Evolutionary conservation across 2,113 vertebrate species (phyloP).

Genomic region (Corythoichthys intestinalis): DNA sequence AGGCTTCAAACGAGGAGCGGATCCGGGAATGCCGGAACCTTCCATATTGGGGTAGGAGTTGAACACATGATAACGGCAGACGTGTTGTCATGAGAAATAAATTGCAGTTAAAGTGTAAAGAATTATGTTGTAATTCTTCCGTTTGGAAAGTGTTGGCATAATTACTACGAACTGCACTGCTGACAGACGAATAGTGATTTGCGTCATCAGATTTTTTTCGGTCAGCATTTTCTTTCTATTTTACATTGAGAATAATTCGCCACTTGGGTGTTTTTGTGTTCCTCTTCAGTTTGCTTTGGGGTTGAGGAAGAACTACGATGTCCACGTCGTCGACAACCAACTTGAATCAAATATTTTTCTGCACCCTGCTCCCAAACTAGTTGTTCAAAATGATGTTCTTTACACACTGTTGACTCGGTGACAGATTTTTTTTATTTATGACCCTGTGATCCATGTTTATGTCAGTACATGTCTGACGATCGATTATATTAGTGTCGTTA

Average conservation of each 20-base stretch:
- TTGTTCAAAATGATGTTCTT: neutral
- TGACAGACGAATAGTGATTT: neutral
- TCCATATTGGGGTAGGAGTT: slow-evolving; percentile 82
- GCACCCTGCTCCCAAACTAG: slow-evolving; percentile 6
- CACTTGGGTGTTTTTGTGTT: neutral
- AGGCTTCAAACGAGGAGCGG: slow-evolving; percentile 96
- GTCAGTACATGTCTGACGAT: slow-evolving; percentile 50
- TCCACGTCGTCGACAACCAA: slow-evolving; percentile 15
- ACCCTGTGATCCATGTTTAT: slow-evolving; percentile 21
- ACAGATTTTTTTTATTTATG: neutral
- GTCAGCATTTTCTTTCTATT: neutral
- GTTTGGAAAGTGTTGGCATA: neutral
- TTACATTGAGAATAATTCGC: neutral
- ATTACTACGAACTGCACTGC: neutral
- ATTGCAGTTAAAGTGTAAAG: neutral
- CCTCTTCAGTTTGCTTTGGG: slow-evolving; percentile 73
- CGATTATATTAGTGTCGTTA: slow-evolving; percentile 23
- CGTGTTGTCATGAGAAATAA: neutral
- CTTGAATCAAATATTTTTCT: slow-evolving; percentile 5
- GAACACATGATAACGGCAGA: neutral
- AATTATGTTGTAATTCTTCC: neutral
- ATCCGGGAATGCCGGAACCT: slow-evolving; percentile 97
- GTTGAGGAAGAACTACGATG: slow-evolving; percentile 49
- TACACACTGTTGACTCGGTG: neutral
- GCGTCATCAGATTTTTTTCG: neutral